Base-by-base conservation (phyloP, 2,113 vertebrate genomes). In the Dromas ardeola region DNA sequence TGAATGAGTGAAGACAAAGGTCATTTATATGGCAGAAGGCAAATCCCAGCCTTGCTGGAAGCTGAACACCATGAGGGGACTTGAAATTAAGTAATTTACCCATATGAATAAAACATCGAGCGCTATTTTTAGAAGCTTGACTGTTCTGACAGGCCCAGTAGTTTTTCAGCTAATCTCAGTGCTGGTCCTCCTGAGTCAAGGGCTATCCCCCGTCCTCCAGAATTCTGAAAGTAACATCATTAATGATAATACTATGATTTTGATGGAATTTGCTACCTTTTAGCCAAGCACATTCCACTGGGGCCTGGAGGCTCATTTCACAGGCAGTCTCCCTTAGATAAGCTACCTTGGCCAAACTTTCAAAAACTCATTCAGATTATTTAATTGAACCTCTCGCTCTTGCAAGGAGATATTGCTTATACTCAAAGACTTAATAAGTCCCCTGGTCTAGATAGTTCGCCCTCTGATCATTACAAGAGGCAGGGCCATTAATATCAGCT, bases 221-320 rank as follows among this genome's bases (percentile, higher is more conserved):
- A 69, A 76, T 65, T 81, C 71, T 61, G 66, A 79, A 81, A 50
- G 91, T 38, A 85, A 77, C 45, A 81, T 67, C 84, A 62, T 91
- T 93, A 85, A 76, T 36, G 84, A 52, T 80, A 86, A 83, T 74
- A 50, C 50, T 29, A 11, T 26, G 56, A 30, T 87, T 97, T 82
- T 95, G 72, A 73, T 94, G 92, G 77, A 49, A 96, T 81, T 94
- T 86, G 25, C 43, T 95, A 12, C 94, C 72, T 95, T 93, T 69
- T 62, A 87, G 42, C 66, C 47, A 73, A 73, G 74, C 22, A 32
- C 14, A 20, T 85, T 92, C 88, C 53, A 8, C 53, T 25, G 72
- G 71, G 76, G 20, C 23, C 62, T 30, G 23, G 15, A 73, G 47
- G 43, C 69, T 93, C 65, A 42, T 94, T 95, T 92, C 85, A 81